These are phyloP conservation scores for Cladopsammia gracilis DNA, from an alignment of 64 coral and sea anemone species.

Conservation along the genomic window DNA sequence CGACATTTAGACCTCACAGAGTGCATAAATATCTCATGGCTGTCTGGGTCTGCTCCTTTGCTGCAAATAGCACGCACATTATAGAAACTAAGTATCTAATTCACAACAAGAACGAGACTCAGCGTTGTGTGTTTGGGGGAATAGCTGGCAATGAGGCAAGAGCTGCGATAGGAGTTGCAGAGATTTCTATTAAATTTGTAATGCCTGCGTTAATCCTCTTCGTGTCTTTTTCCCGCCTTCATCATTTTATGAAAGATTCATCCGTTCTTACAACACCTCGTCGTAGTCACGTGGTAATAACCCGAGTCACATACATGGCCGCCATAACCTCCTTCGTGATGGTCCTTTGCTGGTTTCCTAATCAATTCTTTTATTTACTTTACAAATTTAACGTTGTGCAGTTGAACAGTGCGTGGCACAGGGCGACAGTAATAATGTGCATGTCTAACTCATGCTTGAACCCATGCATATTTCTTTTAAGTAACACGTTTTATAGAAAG, in stretches of 20 bases:
- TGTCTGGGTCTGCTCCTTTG: constrained; percentile 54
- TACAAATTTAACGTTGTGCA: constrained; percentile 57
- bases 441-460: constrained; percentile 77
- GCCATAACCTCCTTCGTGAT: constrained; percentile 66
- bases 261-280: not conserved
- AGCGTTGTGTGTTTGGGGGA: constrained; percentile 7
- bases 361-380: constrained; percentile 63
- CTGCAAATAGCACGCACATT: constrained; percentile 51
- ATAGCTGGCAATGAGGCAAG: constrained; percentile 1
- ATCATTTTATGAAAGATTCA: constrained; percentile 59
- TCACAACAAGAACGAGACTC: not conserved
- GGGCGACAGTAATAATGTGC: constrained; percentile 55
- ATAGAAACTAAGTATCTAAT: constrained; percentile 47
- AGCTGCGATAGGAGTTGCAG: constrained; percentile 34
- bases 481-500: constrained; percentile 66
- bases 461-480: constrained; percentile 72
- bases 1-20: constrained; percentile 44
- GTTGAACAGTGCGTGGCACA: constrained; percentile 50
- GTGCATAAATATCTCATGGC: constrained; percentile 49
- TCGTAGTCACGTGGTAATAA: not conserved
- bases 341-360: constrained; percentile 68
- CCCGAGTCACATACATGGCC: constrained; percentile 67
- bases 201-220: constrained; percentile 17
- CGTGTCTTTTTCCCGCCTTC: constrained; percentile 32
- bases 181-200: constrained; percentile 58